A percentile compares a stretch with the other conserved stretches of the same genome.
These are phyloP conservation scores for Pangasius macronema DNA, from an alignment of 2,797 vertebrate genomes.

Conservation along the genomic window DNA sequence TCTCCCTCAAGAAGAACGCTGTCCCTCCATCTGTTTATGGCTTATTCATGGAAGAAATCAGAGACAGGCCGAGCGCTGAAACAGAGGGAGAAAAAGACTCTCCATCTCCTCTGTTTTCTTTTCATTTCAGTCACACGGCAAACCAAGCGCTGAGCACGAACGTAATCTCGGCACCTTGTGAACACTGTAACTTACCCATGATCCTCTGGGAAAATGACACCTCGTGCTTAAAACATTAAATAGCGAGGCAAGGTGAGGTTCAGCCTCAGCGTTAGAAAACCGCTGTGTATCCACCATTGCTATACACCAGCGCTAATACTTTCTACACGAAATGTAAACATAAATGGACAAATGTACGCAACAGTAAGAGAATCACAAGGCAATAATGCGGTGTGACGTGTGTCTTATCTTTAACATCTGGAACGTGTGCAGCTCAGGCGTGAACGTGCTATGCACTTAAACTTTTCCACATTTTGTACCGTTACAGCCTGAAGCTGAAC, in stretches of 20 bases:
- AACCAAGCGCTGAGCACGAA: slow-evolving; percentile 6
- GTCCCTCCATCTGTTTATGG: slow-evolving; percentile 17
- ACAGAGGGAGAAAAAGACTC: neutral
- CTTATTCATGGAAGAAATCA: slow-evolving; percentile 31
- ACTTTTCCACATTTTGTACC: neutral
- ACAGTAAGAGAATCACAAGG: neutral
- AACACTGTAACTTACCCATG: slow-evolving; percentile 40
- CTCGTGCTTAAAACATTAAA: neutral
- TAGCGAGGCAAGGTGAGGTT: neutral
- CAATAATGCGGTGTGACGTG: too few species aligned
- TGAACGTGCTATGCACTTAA: too few species aligned
- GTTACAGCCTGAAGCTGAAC: neutral
- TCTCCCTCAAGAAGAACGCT: slow-evolving; percentile 4
- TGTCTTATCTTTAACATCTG: neutral
- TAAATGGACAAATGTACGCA: neutral
- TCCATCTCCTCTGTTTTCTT: slow-evolving; percentile 43
- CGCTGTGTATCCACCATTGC: too few species aligned
- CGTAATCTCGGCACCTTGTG: slow-evolving; percentile 34
- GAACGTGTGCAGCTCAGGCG: neutral
- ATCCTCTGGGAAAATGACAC: slow-evolving; percentile 28
- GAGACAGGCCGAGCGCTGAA: neutral
- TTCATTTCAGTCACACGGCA: slow-evolving; percentile 44
- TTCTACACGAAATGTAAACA: neutral
- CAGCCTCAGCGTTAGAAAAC: neutral
- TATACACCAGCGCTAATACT: neutral